phyloP scores from a whole-genome alignment of 2,797 vertebrate species.

The Sebastes diaconus region DNA sequence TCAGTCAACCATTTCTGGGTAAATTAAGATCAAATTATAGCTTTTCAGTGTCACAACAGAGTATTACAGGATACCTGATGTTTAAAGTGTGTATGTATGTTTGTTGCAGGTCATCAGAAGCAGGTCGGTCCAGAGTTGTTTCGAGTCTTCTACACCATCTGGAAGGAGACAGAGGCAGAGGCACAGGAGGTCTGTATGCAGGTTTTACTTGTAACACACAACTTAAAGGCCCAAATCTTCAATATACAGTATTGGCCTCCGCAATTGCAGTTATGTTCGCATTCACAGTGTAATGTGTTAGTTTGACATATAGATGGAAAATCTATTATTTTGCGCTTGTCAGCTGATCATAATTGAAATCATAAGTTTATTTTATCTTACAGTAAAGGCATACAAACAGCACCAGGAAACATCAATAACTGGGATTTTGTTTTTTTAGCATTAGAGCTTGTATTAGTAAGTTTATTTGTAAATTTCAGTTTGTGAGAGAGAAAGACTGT shows the following conservation, averaged over 20 bases:
- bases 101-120: conserved; percentile 90
- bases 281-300: neutral
- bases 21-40: neutral
- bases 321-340: neutral
- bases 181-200: conserved; percentile 87
- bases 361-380: neutral
- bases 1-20: neutral
- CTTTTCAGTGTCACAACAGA: neutral
- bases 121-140: conserved; percentile 95
- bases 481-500: neutral
- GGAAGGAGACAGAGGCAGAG: conserved; percentile 96
- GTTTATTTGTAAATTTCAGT: neutral
- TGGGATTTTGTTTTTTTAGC: rapidly evolving
- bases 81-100: neutral
- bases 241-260: neutral
- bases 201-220: neutral
- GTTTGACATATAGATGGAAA: neutral
- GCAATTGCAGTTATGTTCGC: neutral
- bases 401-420: neutral
- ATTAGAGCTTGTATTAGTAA: neutral
- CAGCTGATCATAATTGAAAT: neutral
- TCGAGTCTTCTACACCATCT: conserved; percentile 94
- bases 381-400: neutral
- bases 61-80: neutral
- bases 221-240: neutral